These are phyloP conservation scores for Lophotis ruficrista DNA, from an alignment of 2,113 vertebrate species.

Conservation along the genomic window DNA sequence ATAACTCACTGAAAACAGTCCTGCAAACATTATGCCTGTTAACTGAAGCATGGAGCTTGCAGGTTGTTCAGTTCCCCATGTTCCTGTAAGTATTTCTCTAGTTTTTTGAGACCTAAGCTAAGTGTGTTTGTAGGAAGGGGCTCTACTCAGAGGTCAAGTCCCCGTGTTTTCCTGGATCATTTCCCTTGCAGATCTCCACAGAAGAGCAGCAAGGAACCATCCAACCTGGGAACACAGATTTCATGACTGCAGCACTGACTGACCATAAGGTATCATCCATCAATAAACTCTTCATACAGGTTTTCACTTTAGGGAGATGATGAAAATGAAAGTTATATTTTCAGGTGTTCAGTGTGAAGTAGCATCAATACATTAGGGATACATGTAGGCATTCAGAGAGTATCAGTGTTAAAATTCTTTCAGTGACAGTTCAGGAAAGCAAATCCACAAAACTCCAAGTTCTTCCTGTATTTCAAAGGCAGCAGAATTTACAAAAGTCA, in stretches of 20 bases:
- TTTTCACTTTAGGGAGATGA: not conserved
- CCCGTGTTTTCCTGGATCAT: not conserved
- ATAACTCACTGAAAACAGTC: not conserved
- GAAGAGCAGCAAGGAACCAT: not conserved
- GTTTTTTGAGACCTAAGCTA: not conserved
- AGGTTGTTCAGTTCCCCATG: not conserved
- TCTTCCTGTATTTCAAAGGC: not conserved
- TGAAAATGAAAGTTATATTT: rapidly evolving
- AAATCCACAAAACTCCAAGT: not conserved
- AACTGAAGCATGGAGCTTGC: not conserved
- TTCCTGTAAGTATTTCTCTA: not conserved
- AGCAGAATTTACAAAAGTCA: not conserved
- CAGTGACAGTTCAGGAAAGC: not conserved
- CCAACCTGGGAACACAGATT: rapidly evolving
- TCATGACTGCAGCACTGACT: rapidly evolving
- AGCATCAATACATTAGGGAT: not conserved
- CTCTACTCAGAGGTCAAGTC: not conserved
- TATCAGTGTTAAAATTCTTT: not conserved
- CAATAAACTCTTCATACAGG: not conserved
- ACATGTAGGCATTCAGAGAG: not conserved
- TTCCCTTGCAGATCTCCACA: not conserved
- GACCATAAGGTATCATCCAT: rapidly evolving
- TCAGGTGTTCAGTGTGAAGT: not conserved
- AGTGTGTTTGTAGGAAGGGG: not conserved
- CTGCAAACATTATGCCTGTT: not conserved